Conservation (phyloP, 2,888 invertebrate species). For the Lithophane semibrunnea region DNA sequence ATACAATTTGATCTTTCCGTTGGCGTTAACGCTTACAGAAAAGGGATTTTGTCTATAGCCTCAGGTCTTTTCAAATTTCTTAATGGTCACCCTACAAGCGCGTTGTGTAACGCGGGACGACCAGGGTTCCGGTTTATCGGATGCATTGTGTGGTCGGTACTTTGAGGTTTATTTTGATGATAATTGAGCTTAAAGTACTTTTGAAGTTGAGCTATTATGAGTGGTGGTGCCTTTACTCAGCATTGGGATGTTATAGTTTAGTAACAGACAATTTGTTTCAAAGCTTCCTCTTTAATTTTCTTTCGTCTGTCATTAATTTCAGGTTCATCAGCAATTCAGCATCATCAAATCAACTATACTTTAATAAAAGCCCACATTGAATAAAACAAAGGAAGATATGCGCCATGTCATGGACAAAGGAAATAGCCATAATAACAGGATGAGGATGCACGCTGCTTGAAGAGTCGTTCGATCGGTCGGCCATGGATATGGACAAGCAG, state of each 20-base stretch:
- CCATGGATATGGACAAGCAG: not conserved
- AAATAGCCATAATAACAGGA: slow-evolving; percentile 29
- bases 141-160: slow-evolving; percentile 41
- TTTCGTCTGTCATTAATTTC: not conserved
- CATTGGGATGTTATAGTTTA: not conserved
- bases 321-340: not conserved
- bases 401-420: slow-evolving; percentile 35
- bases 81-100: slow-evolving; percentile 29
- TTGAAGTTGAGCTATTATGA: not conserved
- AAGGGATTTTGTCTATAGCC: no score
- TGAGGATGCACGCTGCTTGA: slow-evolving; percentile 16
- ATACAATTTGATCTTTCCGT: no score
- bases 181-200: slow-evolving; percentile 19
- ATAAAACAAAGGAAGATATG: slow-evolving; percentile 10
- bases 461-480: not conserved
- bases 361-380: not conserved
- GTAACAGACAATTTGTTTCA: not conserved
- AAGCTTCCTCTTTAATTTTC: not conserved
- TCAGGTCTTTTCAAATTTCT: not conserved
- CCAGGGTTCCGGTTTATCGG: slow-evolving; percentile 60
- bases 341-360: not conserved
- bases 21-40: no score
- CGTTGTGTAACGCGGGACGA: slow-evolving; percentile 61
- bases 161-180: slow-evolving; percentile 42
- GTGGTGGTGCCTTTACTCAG: not conserved